Percentiles rank a stretch among this genome's conserved stretches.
These are phyloP conservation scores for Atlantisia rogersi DNA, from an alignment of 2,113 vertebrate species.

Conservation along the genomic window DNA sequence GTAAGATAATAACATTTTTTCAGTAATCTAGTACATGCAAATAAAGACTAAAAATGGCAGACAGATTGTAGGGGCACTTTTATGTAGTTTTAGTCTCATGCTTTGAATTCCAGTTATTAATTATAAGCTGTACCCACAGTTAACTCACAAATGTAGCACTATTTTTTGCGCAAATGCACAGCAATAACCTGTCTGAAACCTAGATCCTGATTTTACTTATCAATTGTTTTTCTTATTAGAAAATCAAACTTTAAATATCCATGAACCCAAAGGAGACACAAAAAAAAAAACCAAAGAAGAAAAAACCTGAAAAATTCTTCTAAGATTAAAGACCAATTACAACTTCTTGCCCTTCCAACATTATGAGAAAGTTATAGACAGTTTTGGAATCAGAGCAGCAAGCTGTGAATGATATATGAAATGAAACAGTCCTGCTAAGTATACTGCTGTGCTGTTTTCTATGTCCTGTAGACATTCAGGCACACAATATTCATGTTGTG, in stretches of 20 bases:
- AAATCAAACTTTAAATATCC: background rate
- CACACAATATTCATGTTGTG: background rate
- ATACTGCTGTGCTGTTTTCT: constrained; percentile 1
- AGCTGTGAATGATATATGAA: constrained; percentile 5
- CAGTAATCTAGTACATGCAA: background rate
- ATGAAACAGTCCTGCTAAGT: background rate
- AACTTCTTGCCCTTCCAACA: background rate
- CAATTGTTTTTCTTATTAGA: background rate
- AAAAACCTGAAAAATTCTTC: background rate
- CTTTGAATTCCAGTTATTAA: background rate
- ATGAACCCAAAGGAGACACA: background rate
- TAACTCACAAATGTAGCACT: background rate
- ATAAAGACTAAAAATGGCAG: background rate
- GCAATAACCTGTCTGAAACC: background rate
- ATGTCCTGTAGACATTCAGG: background rate
- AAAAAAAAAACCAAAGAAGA: background rate
- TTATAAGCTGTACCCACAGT: background rate
- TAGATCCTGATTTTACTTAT: background rate
- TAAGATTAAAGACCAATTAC: background rate
- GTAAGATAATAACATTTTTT: background rate
- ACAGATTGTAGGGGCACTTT: background rate
- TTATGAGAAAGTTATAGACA: background rate
- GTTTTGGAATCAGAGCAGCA: background rate
- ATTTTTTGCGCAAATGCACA: background rate
- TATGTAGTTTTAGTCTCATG: rapidly evolving